phyloP scores from a whole-genome alignment of 2,113 vertebrate species.

The Neolamprologus fasciatus region DNA sequence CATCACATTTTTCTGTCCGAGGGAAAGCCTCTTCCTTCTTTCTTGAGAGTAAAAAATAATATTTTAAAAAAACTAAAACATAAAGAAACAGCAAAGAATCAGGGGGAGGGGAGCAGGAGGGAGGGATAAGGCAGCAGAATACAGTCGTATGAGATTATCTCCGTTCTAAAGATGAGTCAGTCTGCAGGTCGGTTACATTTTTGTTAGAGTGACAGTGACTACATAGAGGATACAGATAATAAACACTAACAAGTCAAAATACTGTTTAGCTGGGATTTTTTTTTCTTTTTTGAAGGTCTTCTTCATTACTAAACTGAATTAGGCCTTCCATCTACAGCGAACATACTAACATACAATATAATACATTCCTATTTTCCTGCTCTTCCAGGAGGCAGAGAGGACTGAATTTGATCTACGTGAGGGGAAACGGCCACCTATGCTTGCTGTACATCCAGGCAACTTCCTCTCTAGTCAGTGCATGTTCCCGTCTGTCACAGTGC shows the following conservation, averaged over 20 bases:
- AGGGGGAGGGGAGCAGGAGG: neutral
- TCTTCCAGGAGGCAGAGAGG: slow-evolving; percentile 52
- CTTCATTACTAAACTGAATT: slow-evolving; percentile 63
- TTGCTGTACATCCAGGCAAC: slow-evolving; percentile 56
- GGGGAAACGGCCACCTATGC: slow-evolving; percentile 32
- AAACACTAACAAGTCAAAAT: slow-evolving; percentile 71
- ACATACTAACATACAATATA: slow-evolving; percentile 73
- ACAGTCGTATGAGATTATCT: slow-evolving; percentile 54
- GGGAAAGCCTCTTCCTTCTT: neutral
- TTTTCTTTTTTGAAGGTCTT: slow-evolving; percentile 39
- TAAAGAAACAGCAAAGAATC: slow-evolving; percentile 19
- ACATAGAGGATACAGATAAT: slow-evolving; percentile 68
- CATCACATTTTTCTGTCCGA: slow-evolving; percentile 5
- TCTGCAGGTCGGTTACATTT: slow-evolving; percentile 61
- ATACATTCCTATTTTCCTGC: slow-evolving; percentile 72
- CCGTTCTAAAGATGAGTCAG: slow-evolving; percentile 54
- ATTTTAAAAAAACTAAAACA: neutral
- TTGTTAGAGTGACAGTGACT: slow-evolving; percentile 66
- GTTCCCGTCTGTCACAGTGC: slow-evolving; percentile 48
- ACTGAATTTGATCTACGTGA: slow-evolving; percentile 58
- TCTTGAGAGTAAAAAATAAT: slow-evolving; percentile 13
- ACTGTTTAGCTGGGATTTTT: slow-evolving; percentile 54
- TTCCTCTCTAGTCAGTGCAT: slow-evolving; percentile 57
- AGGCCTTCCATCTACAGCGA: slow-evolving; percentile 64
- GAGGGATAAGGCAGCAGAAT: slow-evolving; percentile 71